Base-by-base conservation (phyloP, 1,140 invertebrate genomes). In the Drosophila neocordata region DNA sequence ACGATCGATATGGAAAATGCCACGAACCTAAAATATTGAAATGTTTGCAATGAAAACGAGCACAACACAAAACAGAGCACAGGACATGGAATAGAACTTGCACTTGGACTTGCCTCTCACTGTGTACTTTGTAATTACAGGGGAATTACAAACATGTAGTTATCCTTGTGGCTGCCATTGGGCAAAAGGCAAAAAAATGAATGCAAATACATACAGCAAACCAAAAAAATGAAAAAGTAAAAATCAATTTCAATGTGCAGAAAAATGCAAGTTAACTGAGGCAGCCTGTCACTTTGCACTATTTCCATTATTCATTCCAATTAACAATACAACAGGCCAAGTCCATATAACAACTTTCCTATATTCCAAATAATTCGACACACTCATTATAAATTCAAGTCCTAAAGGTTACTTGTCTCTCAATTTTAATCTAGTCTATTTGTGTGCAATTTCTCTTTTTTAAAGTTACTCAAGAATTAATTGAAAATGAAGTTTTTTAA, bases 1-100 rank as follows among this genome's bases (percentile, higher is more conserved):
- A 65, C 52, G 78, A 88, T 87, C 82, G 82, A 87, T 87, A 82
- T 82, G 75, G 63, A 87, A 48, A 87, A 87, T 88, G 83, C 82
- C 78, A 88, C 71, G 75, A 82, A 70, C 75, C 71, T 69, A 67
- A 48, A 48, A 65, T 87, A 87, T 78, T 88, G 83, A 88, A 87
- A 87, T 82, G 61, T 64, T 68, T 44, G 48, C 65, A 48, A 68
- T 48, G 31, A 52, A 61, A 71, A 55, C 35, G 59, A 27, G 9
- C 55, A 58, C 60, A 59, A 48, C 38, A 57, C 37, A 69, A 24
- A 37, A 34, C 35, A 12, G 9, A 13, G 27, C 13, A 13, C 9
- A 11, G 31, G 15, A 35, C 7, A 15, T 18, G 15, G 13, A 64
- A 18, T 44, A 44, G 15, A 44, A 44, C 41, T 44, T 44, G 41